These are phyloP conservation scores for Probaryconus sp. DNA, from an alignment of 1,140 invertebrate species.

Conservation along the genomic window DNA sequence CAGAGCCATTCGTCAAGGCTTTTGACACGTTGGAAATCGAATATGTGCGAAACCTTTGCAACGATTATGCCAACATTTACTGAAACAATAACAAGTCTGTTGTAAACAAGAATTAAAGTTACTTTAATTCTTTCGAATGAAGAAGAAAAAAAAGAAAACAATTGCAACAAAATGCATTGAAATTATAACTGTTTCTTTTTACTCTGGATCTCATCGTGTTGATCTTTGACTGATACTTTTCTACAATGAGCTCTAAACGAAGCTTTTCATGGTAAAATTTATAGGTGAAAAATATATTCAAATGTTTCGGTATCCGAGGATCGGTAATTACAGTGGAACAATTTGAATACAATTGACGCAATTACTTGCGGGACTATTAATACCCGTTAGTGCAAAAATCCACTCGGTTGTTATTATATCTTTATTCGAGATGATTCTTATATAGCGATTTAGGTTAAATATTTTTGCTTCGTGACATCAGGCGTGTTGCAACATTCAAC, in stretches of 20 bases:
- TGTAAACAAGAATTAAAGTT: too few relatives aligned
- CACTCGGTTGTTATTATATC: constrained; percentile 4
- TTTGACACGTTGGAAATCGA: constrained; percentile 40
- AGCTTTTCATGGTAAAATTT: constrained; percentile 2
- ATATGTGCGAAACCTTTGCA: constrained; percentile 15
- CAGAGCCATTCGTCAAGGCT: constrained; percentile 30
- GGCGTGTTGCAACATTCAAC: constrained; percentile 22
- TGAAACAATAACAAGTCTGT: constrained; percentile 27
- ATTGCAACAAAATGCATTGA: constrained; percentile 28
- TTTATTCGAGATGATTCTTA: constrained; percentile 23
- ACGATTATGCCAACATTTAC: too few relatives aligned
- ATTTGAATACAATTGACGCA: constrained; percentile 32
- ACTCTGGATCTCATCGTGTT: constrained; percentile 6
- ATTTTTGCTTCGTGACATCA: constrained; percentile 43
- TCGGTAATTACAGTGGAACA: background rate
- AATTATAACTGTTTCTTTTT: constrained; percentile 27
- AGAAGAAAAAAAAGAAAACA: constrained; percentile 11
- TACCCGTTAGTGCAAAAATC: constrained; percentile 9
- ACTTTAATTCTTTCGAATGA: constrained; percentile 17
- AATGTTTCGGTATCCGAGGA: constrained; percentile 2
- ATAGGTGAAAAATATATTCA: constrained; percentile 5
- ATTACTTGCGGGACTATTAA: constrained; percentile 17
- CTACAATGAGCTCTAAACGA: constrained; percentile 32
- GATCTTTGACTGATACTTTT: constrained; percentile 5
- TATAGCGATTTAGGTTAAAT: constrained; percentile 38